Percentiles rank a stretch among this genome's conserved stretches.
phyloP scores from a whole-genome alignment of 1,140 invertebrate species.

The Drosophila elegans region DNA sequence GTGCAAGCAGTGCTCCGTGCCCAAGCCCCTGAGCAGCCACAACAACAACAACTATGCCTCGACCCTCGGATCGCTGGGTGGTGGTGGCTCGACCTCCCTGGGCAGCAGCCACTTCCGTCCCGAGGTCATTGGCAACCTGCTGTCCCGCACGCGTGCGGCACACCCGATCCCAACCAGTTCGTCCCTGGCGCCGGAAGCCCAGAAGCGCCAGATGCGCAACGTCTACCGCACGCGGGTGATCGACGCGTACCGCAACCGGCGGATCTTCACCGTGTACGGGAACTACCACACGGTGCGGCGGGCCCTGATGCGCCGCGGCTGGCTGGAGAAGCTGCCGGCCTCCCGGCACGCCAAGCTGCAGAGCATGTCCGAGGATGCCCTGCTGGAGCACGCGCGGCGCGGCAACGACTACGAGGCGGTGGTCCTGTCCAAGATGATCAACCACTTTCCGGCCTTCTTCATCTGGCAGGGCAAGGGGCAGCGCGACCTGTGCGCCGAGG shows the following conservation, averaged over 20 bases:
- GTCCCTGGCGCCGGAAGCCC: conserved; percentile 30
- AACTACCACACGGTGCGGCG: conserved; percentile 82
- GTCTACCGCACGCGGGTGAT: conserved; percentile 72
- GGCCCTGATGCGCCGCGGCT: conserved; percentile 86
- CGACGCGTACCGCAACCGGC: conserved; percentile 79
- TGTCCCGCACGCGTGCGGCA: conserved; percentile 12
- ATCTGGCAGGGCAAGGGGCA: conserved; percentile 86
- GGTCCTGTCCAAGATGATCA: conserved; percentile 87
- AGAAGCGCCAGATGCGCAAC: conserved; percentile 62
- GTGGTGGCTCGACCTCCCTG: not conserved
- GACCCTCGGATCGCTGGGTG: conserved; percentile 6
- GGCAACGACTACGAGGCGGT: conserved; percentile 83
- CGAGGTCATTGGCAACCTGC: conserved; percentile 19
- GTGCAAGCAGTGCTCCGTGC: conserved; percentile 66
- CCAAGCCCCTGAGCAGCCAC: conserved; percentile 26
- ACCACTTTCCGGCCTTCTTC: conserved; percentile 86
- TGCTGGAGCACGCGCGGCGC: conserved; percentile 72
- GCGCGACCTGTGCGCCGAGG: conserved; percentile 76
- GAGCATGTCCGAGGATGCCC: conserved; percentile 73
- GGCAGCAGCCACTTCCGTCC: conserved; percentile 5
- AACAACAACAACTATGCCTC: conserved; percentile 2
- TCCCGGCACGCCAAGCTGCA: conserved; percentile 75
- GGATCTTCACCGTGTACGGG: conserved; percentile 78
- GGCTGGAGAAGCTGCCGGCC: conserved; percentile 87
- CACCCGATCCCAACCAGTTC: not conserved